These are phyloP conservation scores for Siphamia tubifer DNA, from an alignment of 2,113 vertebrate genomes.

Conservation along the genomic window DNA sequence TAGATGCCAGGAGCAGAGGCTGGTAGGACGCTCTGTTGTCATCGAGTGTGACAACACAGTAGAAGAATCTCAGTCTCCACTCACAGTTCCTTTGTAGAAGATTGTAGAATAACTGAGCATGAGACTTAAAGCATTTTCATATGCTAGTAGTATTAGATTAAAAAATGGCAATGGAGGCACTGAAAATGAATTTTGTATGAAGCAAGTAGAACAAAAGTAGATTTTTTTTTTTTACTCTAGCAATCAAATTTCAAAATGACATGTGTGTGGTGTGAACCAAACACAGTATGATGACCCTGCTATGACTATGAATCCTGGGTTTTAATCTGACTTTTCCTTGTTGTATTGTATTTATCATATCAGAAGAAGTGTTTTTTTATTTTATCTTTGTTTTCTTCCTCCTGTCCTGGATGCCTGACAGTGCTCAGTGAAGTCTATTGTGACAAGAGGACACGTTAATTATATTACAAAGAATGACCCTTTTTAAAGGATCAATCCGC, in stretches of 20 bases:
- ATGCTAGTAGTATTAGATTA: conserved; percentile 40
- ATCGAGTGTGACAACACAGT: background rate
- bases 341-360: conserved; percentile 12
- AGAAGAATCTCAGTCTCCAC: conserved; percentile 18
- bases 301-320: conserved; percentile 18
- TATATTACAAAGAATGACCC: background rate
- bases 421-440: background rate
- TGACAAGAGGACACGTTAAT: background rate
- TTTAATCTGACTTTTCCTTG: conserved; percentile 4
- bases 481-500: background rate
- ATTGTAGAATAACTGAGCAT: conserved; percentile 25
- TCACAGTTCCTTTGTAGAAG: conserved; percentile 6
- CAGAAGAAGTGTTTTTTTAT: background rate
- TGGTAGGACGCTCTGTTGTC: background rate
- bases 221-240: conserved; percentile 22
- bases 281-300: conserved; percentile 24
- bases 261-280: background rate
- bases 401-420: conserved; percentile 31
- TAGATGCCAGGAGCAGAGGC: conserved; percentile 15
- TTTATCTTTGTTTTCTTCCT: conserved; percentile 1
- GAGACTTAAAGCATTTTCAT: conserved; percentile 31
- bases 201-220: conserved; percentile 17
- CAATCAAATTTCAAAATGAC: conserved; percentile 6
- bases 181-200: conserved; percentile 37
- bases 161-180: conserved; percentile 19